These are phyloP conservation scores for Cyprinodon diabolis DNA, from an alignment of 2,797 vertebrate genomes.

Conservation along the genomic window DNA sequence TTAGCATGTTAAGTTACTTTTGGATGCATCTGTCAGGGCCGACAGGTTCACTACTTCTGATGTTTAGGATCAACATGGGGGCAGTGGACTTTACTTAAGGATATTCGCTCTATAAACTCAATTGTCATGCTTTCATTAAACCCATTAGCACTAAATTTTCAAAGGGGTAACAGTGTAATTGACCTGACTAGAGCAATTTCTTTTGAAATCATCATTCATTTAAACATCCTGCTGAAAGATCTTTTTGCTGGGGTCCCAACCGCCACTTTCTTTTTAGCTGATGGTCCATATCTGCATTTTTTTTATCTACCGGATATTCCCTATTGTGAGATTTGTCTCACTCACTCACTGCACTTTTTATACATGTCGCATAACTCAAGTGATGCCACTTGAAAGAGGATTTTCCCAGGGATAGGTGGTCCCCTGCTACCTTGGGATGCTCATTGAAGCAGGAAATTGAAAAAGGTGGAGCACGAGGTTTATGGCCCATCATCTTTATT, in stretches of 20 bases:
- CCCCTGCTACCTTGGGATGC: constrained; percentile 64
- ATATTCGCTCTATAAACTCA: constrained; percentile 63
- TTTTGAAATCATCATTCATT: constrained; percentile 53
- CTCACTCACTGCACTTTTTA: constrained; percentile 36
- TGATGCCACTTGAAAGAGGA: constrained; percentile 64
- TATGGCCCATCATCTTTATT: constrained; percentile 75
- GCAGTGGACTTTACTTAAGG: constrained; percentile 63
- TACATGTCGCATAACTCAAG: constrained; percentile 48
- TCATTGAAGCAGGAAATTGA: constrained; percentile 81
- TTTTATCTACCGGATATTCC: constrained; percentile 33
- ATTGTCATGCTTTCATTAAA: constrained; percentile 60
- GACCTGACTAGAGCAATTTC: constrained; percentile 53
- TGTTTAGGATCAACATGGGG: constrained; percentile 65
- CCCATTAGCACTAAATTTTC: constrained; percentile 56
- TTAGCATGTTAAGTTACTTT: no score
- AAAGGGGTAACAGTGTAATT: constrained; percentile 61
- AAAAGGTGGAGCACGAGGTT: constrained; percentile 72
- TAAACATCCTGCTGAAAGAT: constrained; percentile 31
- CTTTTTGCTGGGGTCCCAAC: constrained; percentile 40
- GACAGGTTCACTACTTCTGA: constrained; percentile 41
- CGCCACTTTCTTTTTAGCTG: constrained; percentile 38
- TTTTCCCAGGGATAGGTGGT: constrained; percentile 64
- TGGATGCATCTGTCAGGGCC: constrained; percentile 61
- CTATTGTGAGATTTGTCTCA: constrained; percentile 29
- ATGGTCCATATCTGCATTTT: constrained; percentile 45